Conservation (phyloP, 2,797 vertebrate genomes). For the Channallabes apus region DNA sequence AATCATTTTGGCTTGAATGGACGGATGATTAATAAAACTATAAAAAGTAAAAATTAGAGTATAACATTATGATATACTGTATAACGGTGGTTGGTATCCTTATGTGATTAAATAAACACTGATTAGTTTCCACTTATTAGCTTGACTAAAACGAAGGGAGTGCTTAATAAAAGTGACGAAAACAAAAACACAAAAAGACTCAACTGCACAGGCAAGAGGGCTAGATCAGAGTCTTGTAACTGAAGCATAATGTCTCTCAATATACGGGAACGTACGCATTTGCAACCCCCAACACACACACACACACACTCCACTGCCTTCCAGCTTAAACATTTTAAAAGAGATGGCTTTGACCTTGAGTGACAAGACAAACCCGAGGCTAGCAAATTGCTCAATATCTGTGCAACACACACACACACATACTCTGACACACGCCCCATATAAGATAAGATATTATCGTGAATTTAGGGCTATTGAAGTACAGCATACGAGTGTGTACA, state of each 20-base stretch:
- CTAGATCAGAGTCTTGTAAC: constrained; percentile 22
- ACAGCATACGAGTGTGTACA: no score
- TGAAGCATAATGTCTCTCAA: constrained; percentile 1
- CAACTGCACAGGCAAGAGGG: not conserved
- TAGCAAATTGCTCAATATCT: not conserved
- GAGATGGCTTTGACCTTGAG: constrained; percentile 4
- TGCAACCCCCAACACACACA: not conserved
- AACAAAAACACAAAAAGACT: not conserved
- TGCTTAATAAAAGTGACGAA: not conserved
- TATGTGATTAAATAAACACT: no score
- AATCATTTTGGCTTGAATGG: no score
- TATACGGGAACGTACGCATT: not conserved
- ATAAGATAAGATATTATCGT: not conserved
- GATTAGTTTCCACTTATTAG: not conserved
- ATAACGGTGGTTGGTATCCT: not conserved
- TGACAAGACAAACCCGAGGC: not conserved
- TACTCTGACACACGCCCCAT: not conserved
- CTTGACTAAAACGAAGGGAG: not conserved
- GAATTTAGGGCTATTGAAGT: not conserved
- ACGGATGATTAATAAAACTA: not conserved
- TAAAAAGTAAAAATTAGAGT: not conserved
- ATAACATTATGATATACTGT: not conserved
- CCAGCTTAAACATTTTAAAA: not conserved
- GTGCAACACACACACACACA: constrained; percentile 10
- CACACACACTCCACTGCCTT: not conserved